Evolutionary conservation across 1,140 invertebrate species (phyloP).

Genomic region (Drosophila burlai): DNA sequence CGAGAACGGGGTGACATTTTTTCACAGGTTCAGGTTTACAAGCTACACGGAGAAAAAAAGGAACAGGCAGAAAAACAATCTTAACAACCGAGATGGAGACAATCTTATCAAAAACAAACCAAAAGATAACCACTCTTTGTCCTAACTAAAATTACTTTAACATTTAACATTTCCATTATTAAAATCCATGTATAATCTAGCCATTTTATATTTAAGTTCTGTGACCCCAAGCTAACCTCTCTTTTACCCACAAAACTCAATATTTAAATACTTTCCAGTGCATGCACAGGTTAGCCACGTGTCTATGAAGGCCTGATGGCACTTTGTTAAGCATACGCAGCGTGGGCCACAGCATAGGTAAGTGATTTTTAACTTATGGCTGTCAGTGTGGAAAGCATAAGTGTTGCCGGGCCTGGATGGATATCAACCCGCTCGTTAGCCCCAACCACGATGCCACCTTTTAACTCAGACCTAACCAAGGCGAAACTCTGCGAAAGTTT

Average conservation of each 20-base stretch:
- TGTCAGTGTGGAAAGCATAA: constrained; percentile 43
- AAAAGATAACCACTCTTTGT: too few relatives aligned
- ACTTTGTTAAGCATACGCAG: constrained; percentile 56
- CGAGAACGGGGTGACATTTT: constrained; percentile 44
- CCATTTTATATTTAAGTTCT: too few relatives aligned
- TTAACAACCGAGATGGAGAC: neutral
- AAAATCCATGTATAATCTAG: too few relatives aligned
- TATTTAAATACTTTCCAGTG: neutral
- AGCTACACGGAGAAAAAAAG: constrained; percentile 12
- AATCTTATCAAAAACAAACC: too few relatives aligned
- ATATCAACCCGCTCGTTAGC: constrained; percentile 2
- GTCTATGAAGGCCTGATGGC: constrained; percentile 21
- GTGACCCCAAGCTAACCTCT: neutral
- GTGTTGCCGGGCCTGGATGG: constrained; percentile 4
- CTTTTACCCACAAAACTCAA: neutral
- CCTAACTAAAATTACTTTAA: too few relatives aligned
- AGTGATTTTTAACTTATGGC: constrained; percentile 70
- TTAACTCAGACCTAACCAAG: constrained; percentile 12
- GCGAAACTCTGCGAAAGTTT: constrained; percentile 28
- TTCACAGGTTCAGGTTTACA: constrained; percentile 39
- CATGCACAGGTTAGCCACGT: neutral
- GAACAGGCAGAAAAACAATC: neutral
- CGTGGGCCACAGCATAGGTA: constrained; percentile 33
- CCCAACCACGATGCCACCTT: neutral
- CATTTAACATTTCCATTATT: too few relatives aligned